Conservation (phyloP, 2,888 invertebrate genomes). For the Drosophila algonquin region DNA sequence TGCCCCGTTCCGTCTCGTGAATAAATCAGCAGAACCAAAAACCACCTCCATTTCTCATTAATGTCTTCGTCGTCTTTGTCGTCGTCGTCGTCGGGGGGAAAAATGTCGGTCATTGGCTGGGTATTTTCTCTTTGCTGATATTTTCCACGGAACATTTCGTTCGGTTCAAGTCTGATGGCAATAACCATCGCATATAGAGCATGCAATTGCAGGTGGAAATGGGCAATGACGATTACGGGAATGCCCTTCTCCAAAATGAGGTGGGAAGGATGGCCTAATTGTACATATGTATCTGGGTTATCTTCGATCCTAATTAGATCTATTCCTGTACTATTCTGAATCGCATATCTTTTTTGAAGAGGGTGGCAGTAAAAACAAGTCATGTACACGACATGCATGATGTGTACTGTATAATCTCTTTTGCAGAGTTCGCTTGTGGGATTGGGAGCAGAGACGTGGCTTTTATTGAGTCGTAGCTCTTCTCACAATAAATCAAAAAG, state of each 20-base stretch:
- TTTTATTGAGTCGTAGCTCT: neutral
- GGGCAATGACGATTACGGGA: slow-evolving; percentile 1
- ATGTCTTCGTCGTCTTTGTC: slow-evolving; percentile 6
- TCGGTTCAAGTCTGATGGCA: slow-evolving; percentile 17
- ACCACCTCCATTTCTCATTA: slow-evolving; percentile 22
- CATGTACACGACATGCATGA: too few species aligned
- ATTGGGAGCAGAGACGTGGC: neutral
- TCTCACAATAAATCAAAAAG: neutral
- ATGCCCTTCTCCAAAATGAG: neutral
- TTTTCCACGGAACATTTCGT: slow-evolving; percentile 16
- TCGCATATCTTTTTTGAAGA: too few species aligned
- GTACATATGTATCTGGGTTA: slow-evolving; percentile 28
- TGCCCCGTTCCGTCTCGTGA: neutral
- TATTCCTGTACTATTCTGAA: too few species aligned
- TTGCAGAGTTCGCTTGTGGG: too few species aligned
- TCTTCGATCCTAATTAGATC: neutral
- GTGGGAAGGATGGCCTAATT: neutral
- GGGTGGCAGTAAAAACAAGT: too few species aligned
- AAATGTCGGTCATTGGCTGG: slow-evolving; percentile 24
- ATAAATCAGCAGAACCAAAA: slow-evolving; percentile 38
- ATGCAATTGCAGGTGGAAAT: slow-evolving; percentile 3
- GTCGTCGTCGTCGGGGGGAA: neutral
- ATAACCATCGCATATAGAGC: slow-evolving; percentile 2
- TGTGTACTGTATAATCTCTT: neutral
- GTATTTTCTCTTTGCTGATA: neutral